These are phyloP conservation scores for Spheniscus humboldti DNA, from an alignment of 2,797 vertebrate species.

Conservation along the genomic window DNA sequence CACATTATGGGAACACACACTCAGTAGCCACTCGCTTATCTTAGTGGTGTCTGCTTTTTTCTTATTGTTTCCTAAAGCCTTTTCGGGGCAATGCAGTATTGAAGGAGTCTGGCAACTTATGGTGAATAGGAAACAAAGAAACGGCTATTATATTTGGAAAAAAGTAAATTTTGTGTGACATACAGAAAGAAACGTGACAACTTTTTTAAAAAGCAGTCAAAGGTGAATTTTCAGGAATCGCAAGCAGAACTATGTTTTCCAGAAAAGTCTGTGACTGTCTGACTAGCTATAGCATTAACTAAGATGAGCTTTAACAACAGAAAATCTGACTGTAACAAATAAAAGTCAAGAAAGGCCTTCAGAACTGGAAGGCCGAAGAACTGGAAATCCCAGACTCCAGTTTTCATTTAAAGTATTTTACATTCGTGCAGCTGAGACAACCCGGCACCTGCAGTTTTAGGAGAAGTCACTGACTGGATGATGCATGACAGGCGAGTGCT, in stretches of 20 bases:
- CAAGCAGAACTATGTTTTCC: background rate
- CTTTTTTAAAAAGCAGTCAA: background rate
- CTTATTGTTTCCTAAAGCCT: background rate
- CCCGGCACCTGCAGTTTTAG: background rate
- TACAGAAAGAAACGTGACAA: rapidly evolving
- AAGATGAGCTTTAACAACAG: background rate
- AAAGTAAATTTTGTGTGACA: background rate
- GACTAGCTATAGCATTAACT: background rate
- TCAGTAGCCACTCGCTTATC: too few species aligned
- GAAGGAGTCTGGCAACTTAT: background rate
- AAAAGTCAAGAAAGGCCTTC: background rate
- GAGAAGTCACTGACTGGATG: background rate
- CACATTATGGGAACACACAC: rapidly evolving
- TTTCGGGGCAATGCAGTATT: too few species aligned
- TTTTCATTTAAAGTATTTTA: background rate
- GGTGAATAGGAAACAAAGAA: background rate
- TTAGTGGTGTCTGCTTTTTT: too few species aligned
- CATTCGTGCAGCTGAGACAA: rapidly evolving
- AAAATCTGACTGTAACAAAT: background rate
- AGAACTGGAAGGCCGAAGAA: background rate
- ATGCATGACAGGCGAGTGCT: rapidly evolving
- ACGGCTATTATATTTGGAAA: background rate
- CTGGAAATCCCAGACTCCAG: background rate
- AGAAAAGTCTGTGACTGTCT: background rate
- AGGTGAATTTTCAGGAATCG: background rate